Evolutionary conservation across 1,140 invertebrate genomes (phyloP), one percentile per base, ranked within the genome.

Genomic region (Oedothorax gibbosus): DNA sequence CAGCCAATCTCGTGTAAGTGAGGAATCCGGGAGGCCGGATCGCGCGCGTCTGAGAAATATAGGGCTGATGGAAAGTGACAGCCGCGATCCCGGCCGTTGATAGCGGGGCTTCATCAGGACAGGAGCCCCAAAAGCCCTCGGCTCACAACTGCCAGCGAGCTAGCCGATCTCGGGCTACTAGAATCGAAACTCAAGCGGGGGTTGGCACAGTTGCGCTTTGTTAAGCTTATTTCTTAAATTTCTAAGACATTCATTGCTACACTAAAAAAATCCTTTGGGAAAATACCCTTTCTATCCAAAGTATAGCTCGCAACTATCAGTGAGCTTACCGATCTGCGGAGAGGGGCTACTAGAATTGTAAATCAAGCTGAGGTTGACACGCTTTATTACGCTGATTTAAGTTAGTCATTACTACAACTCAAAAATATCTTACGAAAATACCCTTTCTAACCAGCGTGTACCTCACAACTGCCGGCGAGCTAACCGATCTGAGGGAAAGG

Each of bases 21-120:
- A 11, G 54, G 78, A 54, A 54, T 12, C 64, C 35, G 8, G 35
- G 66, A 15, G 66, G 51, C 20, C 20, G 8, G 68, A 81, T 35
- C 66, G 20, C 80, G 73, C 54, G 80, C 57, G 80, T 60, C 80
- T 84, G 81, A 84, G 81, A 84, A 84, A 84, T 84, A 84, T 71
- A 66, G 56, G 53, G 81, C 72, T 73, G 81, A 84, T 84, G 81
- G 57, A 51, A 84, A 75, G 50, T 84, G 81, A 84, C 81, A 84
- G 72, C 60, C 51, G 15, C 72, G 81, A 84, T 84, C 81, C 81
- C 72, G 60, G 18, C 60, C 72, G 71, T 75, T 84, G 81, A 84
- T 84, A 84, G 81, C 62, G 68, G 14, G 72, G 81, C 81, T 84
- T 84, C 81, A 84, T 84, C 81, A 84, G 64, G 75, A 69, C 80